Evolutionary conservation across 1,140 invertebrate species (phyloP), one percentile per base, ranked within the genome.

Genomic region (Camponotus pennsylvanicus): DNA sequence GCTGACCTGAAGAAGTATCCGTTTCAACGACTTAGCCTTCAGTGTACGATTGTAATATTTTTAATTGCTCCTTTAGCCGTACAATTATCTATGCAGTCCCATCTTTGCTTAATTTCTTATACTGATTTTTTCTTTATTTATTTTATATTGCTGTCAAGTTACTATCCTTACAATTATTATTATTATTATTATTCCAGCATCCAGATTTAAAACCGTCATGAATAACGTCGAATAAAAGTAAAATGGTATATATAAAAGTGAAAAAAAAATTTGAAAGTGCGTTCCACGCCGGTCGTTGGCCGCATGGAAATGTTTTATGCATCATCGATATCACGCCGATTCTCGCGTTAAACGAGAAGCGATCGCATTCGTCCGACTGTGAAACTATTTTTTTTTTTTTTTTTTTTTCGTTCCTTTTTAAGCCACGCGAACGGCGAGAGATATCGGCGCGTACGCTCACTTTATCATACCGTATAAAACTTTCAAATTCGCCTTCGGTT

Each of bases 401-500:
- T 0, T 9, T 70, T 42, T 13, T 13, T 13, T 70, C 32, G 7
- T 57, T 70, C 21, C 4, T 27, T 40, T 80, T 80, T 42, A 32
- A 57, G 63, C 21, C 64, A 80, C 49, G 6, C n/a, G 45, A n/a
- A 5, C 49, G 34, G 1, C 61, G 13, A 78, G 21, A 79, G 42
- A 67, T 79, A 79, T 64, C 77, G 34, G 15, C 15, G 32, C n/a
- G 18, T 32, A 45, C 8, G 27, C 40, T 37, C 4, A 40, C 34
- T 49, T 59, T 71, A 64, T 27, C 34, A 18, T n/a, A 11, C 9
- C 21, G 11, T 75, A 45, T 71, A 57, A 66, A 70, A 88, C 78
- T 89, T 87, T 89, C 37, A 87, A 89, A 89, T 89, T 89, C 85
- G 40, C 63, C 42, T n/a, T 52, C 59, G 42, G 15, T 37, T 42